Evolutionary conservation across 2,113 vertebrate genomes (phyloP).

Genomic region (Toxotes jaculatrix): DNA sequence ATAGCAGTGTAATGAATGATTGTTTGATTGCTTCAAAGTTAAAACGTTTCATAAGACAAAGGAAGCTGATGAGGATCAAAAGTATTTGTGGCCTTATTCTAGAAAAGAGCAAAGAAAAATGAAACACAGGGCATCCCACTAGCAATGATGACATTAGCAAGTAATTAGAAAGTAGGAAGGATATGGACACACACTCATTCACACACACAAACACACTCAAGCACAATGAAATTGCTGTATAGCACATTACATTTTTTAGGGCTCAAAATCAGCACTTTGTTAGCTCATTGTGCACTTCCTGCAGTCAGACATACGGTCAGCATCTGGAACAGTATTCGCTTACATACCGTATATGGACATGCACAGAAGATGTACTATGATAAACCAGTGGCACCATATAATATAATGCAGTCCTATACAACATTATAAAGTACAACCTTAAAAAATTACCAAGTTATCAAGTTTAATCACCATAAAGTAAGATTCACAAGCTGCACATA

Average conservation of each 20-base stretch:
- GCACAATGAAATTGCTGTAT: background rate
- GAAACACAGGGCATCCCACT: background rate
- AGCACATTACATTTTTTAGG: background rate
- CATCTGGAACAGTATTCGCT: background rate
- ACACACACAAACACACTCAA: background rate
- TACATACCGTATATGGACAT: background rate
- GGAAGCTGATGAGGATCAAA: background rate
- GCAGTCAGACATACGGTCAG: background rate
- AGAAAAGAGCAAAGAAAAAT: background rate
- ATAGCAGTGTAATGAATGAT: background rate
- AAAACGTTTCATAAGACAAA: background rate
- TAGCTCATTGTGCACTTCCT: background rate
- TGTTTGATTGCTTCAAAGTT: background rate
- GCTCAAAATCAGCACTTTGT: constrained; percentile 35
- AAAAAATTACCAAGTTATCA: background rate
- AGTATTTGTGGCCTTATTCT: background rate
- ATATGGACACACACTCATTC: constrained; percentile 1
- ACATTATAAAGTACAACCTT: background rate
- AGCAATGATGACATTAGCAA: constrained; percentile 37
- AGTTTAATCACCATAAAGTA: background rate
- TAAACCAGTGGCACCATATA: background rate
- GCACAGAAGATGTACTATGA: background rate
- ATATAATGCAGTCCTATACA: background rate
- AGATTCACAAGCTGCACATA: background rate
- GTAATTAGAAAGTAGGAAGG: constrained; percentile 24